phyloP scores from a whole-genome alignment of 1,140 invertebrate genomes.

The Phocides pigmalion region DNA sequence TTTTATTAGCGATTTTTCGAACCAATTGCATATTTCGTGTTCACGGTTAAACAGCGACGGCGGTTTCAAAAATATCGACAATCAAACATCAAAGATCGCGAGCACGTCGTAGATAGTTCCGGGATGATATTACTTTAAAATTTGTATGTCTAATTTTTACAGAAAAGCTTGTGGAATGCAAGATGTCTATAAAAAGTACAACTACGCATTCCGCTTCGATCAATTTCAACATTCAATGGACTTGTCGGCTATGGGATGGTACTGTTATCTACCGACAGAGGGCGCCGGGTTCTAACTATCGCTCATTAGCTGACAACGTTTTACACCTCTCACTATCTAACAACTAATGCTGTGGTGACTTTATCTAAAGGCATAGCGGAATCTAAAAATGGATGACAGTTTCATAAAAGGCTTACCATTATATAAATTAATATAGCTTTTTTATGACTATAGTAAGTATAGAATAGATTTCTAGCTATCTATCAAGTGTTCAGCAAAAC shows the following conservation, averaged over 20 bases:
- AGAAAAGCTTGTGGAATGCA: not conserved
- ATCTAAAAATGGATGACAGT: slow-evolving; percentile 2
- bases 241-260: not conserved
- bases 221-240: not conserved
- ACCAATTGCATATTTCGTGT: too few species aligned
- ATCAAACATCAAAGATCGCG: too few species aligned
- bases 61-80: too few species aligned
- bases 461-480: not conserved
- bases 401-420: not conserved
- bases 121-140: too few species aligned
- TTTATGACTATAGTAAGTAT: not conserved
- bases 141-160: too few species aligned
- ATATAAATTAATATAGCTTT: not conserved
- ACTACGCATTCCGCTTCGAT: not conserved
- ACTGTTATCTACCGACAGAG: slow-evolving; percentile 24
- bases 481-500: too few species aligned
- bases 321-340: slow-evolving; percentile 6
- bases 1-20: too few species aligned
- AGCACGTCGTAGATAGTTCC: too few species aligned
- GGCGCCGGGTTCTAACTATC: slow-evolving; percentile 5
- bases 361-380: not conserved
- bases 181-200: not conserved
- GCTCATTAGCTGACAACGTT: slow-evolving; percentile 13
- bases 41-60: too few species aligned
- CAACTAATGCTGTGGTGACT: not conserved